Evolutionary conservation across 2,113 vertebrate species (phyloP).

Genomic region (Bettongia penicillata): DNA sequence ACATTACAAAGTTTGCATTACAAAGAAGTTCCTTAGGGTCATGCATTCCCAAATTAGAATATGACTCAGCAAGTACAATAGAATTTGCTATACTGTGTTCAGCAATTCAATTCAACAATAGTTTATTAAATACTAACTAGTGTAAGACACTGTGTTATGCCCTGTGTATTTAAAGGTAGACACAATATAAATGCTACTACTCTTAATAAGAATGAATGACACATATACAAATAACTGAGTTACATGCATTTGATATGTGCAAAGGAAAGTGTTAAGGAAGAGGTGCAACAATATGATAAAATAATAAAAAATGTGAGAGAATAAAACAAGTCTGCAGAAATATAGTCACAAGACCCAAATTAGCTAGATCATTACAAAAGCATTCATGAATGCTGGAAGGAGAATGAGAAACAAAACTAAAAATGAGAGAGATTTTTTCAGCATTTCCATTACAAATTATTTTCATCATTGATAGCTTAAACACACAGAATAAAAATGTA

Average conservation of each 20-base stretch:
- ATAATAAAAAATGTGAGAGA: background rate
- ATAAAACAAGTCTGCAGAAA: background rate
- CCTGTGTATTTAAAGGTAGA: background rate
- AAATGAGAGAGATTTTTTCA: background rate
- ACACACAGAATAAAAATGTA: background rate
- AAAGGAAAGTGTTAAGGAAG: background rate
- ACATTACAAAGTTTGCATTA: background rate
- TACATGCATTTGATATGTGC: background rate
- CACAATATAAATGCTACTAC: background rate
- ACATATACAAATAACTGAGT: background rate
- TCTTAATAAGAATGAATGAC: background rate
- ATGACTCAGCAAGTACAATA: background rate
- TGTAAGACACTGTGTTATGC: background rate
- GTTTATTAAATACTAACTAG: background rate
- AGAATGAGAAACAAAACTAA: background rate
- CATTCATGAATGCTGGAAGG: background rate
- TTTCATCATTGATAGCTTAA: background rate
- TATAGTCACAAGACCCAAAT: background rate
- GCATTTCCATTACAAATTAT: background rate
- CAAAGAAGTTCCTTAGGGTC: background rate
- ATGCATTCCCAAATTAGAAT: background rate
- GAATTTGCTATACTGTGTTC: background rate
- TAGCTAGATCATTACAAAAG: background rate
- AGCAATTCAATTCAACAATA: background rate
- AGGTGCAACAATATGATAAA: background rate